Conservation (phyloP, 2,113 vertebrate species). For the Sturnus vulgaris region DNA sequence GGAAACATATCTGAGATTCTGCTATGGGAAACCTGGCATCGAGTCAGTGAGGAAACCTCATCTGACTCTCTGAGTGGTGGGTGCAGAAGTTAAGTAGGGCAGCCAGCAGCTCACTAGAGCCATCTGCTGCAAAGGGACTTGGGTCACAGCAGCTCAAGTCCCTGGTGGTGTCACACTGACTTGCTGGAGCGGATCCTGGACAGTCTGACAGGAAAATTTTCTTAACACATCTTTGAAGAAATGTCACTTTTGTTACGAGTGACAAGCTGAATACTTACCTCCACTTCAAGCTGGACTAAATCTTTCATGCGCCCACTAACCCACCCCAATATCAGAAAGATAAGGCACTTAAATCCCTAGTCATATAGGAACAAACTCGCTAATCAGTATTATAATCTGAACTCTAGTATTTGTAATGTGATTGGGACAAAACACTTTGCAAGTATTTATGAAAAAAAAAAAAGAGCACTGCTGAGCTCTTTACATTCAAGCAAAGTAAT, state of each 20-base stretch:
- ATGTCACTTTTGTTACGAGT: background rate
- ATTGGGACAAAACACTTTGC: accelerated
- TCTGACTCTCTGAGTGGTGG: background rate
- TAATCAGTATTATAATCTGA: background rate
- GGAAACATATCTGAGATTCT: background rate
- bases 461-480: background rate
- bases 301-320: background rate
- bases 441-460: background rate
- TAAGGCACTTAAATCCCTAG: background rate
- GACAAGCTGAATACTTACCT: background rate
- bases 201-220: background rate
- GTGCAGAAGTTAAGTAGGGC: accelerated
- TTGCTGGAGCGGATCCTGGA: background rate
- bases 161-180: background rate
- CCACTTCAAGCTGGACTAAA: background rate
- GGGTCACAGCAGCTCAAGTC: accelerated
- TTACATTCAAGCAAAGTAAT: background rate
- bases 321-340: accelerated
- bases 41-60: accelerated
- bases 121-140: background rate
- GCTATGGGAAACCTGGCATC: background rate
- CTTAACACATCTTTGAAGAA: background rate
- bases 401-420: background rate
- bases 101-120: background rate
- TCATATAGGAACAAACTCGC: background rate